phyloP scores from a whole-genome alignment of 2,888 invertebrate genomes.

The Drosophila cognata region DNA sequence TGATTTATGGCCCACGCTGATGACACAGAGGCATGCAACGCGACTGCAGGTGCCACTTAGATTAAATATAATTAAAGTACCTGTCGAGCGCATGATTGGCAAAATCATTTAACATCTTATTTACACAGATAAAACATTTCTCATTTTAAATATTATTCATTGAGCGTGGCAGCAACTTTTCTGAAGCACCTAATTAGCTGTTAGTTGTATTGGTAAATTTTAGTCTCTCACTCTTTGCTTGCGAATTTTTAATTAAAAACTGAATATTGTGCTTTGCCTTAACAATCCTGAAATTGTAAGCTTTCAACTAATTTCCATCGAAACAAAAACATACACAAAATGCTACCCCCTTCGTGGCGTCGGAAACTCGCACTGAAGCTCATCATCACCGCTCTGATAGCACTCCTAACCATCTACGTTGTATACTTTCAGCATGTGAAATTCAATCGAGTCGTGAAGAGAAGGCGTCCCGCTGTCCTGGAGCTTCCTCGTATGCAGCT shows the following conservation, averaged over 20 bases:
- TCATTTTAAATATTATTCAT: background rate
- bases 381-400: background rate
- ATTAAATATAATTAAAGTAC: background rate
- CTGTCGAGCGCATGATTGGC: background rate
- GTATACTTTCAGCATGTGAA: background rate
- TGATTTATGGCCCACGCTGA: conserved; percentile 67
- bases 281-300: background rate
- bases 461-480: background rate
- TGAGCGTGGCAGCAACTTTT: background rate
- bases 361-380: conserved; percentile 8
- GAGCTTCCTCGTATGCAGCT: conserved; percentile 20
- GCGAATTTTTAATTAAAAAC: background rate
- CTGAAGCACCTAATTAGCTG: background rate
- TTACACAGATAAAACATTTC: background rate
- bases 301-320: background rate
- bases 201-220: background rate
- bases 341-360: conserved; percentile 11
- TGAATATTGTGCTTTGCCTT: background rate
- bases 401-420: background rate
- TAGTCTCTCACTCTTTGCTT: background rate
- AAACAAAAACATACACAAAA: conserved; percentile 1
- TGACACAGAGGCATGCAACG: conserved; percentile 65
- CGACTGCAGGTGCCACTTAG: background rate
- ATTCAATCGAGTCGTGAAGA: background rate
- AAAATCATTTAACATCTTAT: background rate